Evolutionary conservation across 2,113 vertebrate genomes (phyloP).

Genomic region (Chionis minor): DNA sequence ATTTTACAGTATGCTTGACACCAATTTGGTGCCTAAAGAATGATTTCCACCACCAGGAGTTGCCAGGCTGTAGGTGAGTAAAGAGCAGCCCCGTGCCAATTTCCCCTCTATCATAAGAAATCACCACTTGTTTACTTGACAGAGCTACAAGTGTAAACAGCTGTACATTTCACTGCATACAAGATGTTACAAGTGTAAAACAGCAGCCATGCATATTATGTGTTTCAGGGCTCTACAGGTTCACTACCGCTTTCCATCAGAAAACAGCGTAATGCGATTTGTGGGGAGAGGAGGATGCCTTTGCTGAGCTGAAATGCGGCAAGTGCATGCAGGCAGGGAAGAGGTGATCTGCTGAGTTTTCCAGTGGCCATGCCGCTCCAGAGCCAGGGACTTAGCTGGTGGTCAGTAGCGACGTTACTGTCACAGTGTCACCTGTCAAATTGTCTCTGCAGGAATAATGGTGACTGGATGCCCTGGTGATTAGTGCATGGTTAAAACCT

Average conservation of each 20-base stretch:
- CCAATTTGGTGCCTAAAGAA: conserved; percentile 19
- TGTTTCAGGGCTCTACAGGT: conserved; percentile 41
- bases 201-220: conserved; percentile 41
- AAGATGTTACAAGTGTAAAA: conserved; percentile 65
- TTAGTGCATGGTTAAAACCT: background rate
- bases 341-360: background rate
- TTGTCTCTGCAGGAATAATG: conserved; percentile 30
- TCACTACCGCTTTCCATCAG: background rate
- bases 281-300: background rate
- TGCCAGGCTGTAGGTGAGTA: conserved; percentile 31
- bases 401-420: background rate
- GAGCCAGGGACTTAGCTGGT: conserved; percentile 3
- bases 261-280: background rate
- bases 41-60: conserved; percentile 45
- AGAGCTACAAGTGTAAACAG: conserved; percentile 66
- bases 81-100: conserved; percentile 9
- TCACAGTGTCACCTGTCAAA: conserved; percentile 49
- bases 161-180: conserved; percentile 48
- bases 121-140: conserved; percentile 63
- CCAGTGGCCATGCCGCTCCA: background rate
- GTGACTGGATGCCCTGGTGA: background rate
- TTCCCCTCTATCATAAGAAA: conserved; percentile 52
- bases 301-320: background rate
- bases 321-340: background rate
- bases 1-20: background rate